Evolutionary conservation across 2,113 vertebrate genomes (phyloP).

Genomic region (Furnarius figulus): DNA sequence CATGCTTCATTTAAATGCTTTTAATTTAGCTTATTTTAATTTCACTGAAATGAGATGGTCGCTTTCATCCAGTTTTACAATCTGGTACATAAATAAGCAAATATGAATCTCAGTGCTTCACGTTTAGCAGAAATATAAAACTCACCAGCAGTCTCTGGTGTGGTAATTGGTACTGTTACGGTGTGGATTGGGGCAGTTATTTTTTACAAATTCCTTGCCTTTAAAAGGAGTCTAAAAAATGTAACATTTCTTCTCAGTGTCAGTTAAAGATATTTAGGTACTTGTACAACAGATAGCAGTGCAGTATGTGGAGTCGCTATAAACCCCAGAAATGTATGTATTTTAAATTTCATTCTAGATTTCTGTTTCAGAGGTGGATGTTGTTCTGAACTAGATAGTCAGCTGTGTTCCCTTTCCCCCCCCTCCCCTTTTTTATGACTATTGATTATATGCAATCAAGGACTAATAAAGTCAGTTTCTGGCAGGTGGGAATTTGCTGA

Average conservation of each 20-base stretch:
- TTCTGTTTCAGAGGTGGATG: background rate
- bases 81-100: background rate
- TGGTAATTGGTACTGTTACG: background rate
- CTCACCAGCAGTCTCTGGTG: background rate
- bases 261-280: background rate
- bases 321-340: background rate
- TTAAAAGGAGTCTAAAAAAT: background rate
- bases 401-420: slow-evolving; percentile 9
- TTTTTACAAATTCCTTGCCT: background rate
- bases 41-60: background rate
- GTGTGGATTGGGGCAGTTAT: background rate
- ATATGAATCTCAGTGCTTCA: background rate
- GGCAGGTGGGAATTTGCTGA: background rate
- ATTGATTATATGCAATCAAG: background rate
- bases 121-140: background rate
- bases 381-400: slow-evolving; percentile 55
- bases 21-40: background rate
- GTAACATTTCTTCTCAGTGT: background rate
- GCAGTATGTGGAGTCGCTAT: background rate
- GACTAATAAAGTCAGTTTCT: background rate
- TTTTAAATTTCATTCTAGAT: background rate
- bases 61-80: background rate
- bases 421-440: background rate
- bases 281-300: background rate
- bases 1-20: background rate